phyloP scores from a whole-genome alignment of 2,113 vertebrate species.

The cat (Felis catus) region F.catus_Fca126_mat1.0 CM031413.1:31084001-31084500 shows the following conservation, averaged over 20 bases:
- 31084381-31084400: background rate
- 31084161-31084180: background rate
- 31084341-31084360: background rate
- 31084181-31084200: background rate
- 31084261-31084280: background rate
- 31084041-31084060: background rate
- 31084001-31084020: background rate
- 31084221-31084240: background rate
- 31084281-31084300: background rate
- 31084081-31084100: slow-evolving; percentile 1
- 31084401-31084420: background rate
- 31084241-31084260: background rate
- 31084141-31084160: background rate
- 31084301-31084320: background rate
- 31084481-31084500: background rate
- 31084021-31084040: slow-evolving; percentile 2
- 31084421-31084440: slow-evolving; percentile 7
- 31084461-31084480: background rate
- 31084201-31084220: background rate
- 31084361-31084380: background rate
- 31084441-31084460: slow-evolving; percentile 33
- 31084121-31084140: background rate
- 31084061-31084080: background rate
- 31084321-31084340: background rate
- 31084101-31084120: background rate